phyloP scores from a whole-genome alignment of 2,113 vertebrate species.

The Proterorhinus semilunaris region DNA sequence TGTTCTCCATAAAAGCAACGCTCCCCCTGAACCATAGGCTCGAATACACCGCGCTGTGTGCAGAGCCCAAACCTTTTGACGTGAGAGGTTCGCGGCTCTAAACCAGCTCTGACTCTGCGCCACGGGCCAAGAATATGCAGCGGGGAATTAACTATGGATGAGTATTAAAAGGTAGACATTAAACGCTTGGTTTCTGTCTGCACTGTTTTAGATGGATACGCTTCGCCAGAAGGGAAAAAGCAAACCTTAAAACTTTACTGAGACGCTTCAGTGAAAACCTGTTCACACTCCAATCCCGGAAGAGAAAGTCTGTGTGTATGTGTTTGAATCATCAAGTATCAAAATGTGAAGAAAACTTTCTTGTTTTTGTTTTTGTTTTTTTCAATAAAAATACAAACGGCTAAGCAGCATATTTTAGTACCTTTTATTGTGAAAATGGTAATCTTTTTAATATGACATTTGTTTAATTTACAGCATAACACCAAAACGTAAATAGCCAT shows the following conservation, averaged over 20 bases:
- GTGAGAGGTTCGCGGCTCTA: constrained; percentile 39
- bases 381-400: background rate
- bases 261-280: constrained; percentile 3
- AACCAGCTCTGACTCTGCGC: constrained; percentile 42
- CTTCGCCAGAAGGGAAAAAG: constrained; percentile 9
- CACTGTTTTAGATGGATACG: constrained; percentile 15
- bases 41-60: background rate
- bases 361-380: background rate
- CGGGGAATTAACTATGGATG: constrained; percentile 41
- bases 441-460: background rate
- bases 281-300: background rate
- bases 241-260: constrained; percentile 3
- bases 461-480: background rate
- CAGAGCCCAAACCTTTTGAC: constrained; percentile 30
- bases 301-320: background rate
- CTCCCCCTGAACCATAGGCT: background rate
- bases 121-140: constrained; percentile 48
- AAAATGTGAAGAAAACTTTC: too few relatives aligned
- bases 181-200: constrained; percentile 25
- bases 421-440: background rate
- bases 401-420: background rate
- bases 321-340: background rate
- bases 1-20: background rate
- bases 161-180: constrained; percentile 38
- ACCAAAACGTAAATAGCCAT: background rate